Conservation (phyloP, 2,888 invertebrate species). For the Xanthia icteritia region DNA sequence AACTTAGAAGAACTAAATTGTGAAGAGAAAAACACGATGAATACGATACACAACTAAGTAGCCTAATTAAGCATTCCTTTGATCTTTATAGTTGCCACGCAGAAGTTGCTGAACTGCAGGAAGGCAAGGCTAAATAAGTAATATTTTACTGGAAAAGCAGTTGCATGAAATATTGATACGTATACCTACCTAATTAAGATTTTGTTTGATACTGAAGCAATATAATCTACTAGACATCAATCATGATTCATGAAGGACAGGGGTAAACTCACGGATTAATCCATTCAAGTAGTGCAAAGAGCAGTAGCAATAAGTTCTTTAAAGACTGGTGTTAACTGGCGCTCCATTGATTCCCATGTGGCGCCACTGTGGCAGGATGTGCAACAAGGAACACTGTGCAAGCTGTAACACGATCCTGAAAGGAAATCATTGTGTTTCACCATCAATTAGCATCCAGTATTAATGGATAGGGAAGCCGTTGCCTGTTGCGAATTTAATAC, state of each 20-base stretch:
- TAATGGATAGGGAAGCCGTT: slow-evolving; percentile 35
- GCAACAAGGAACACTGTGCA: slow-evolving; percentile 61
- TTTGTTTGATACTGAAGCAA: neutral
- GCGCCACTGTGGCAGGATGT: slow-evolving; percentile 62
- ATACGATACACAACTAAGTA: neutral
- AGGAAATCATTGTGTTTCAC: slow-evolving; percentile 67
- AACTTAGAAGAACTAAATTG: no score
- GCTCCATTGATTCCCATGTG: slow-evolving; percentile 45
- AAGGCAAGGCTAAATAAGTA: neutral
- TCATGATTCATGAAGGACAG: neutral
- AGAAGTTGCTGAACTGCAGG: neutral
- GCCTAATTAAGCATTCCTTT: neutral
- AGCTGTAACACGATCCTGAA: slow-evolving; percentile 61
- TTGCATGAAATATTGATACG: neutral
- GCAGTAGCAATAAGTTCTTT: slow-evolving; percentile 1
- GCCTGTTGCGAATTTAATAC: slow-evolving; percentile 50
- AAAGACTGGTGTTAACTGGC: slow-evolving; percentile 42
- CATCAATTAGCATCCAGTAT: slow-evolving; percentile 48
- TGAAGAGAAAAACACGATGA: neutral
- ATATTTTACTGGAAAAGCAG: neutral
- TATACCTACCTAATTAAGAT: neutral
- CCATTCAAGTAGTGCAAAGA: slow-evolving; percentile 17
- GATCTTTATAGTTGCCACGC: neutral
- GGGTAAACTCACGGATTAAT: no score
- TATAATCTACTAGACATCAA: neutral